Base-by-base conservation (phyloP, 2,113 vertebrate genomes). In the Bubo blakistoni region DNA sequence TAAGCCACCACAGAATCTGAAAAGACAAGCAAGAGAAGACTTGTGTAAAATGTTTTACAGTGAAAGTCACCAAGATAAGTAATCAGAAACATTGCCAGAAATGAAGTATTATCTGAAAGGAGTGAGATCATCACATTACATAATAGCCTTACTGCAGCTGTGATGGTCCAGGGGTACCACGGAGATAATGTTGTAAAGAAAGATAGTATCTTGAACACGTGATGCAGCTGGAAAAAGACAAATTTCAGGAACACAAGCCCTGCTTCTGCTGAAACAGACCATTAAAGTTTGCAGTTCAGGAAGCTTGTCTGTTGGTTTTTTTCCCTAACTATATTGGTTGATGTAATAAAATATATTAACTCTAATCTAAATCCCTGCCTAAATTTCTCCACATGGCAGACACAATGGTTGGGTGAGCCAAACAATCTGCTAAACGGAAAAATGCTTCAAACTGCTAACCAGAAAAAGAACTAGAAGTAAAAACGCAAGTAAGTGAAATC, bases 1-100 rank as follows among this genome's bases (percentile, higher is more conserved):
- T 90, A 99, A 98, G 81, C 99, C 99, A n/a, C 99, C 99, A 40
- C 98, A 99, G 97, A 99, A 99, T 77, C 99, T 99, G 94, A 62
- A 92, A 30, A 70, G 70, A 81, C 77, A 95, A 67, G 65, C 36
- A 58, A 90, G 66, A 85, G 57, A 36, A 88, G 54, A 72, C 85
- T 49, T 9, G 2, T 9, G 11, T 30, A 63, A 92, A 54, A 79
- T 27, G 84, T 51, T 92, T 34, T 63, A 79, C 59, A 16, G 55
- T 9, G 10, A 32, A 81, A 92, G 65, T 62, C 92, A 91, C 46
- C 42, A 13, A 0, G 15, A 54, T 29, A 59, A 69, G 27, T 25
- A 55, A 90, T 12, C 42, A 51, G 86, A 85, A 87, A 22, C 44
- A 9, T 5, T 24, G 70, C 51, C 92, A 90, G 46, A 42, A 52